phyloP scores from a whole-genome alignment of 2,797 vertebrate species.

The Synanceia verrucosa region DNA sequence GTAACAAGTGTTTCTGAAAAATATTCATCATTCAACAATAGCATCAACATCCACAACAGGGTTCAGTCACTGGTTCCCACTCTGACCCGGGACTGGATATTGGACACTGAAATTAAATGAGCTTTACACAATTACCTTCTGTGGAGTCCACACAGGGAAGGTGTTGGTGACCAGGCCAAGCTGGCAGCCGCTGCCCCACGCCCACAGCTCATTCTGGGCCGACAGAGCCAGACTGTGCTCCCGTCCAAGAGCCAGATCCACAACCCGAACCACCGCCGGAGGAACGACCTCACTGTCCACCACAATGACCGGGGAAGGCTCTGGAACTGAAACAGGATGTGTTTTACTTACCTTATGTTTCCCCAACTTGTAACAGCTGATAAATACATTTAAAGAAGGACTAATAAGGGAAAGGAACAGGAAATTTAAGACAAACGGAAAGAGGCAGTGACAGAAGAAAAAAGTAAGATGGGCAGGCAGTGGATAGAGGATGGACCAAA shows the following conservation, averaged over 20 bases:
- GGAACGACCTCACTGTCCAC: constrained; percentile 88
- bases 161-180: constrained; percentile 91
- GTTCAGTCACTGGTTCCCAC: not conserved
- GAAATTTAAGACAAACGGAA: not conserved
- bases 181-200: constrained; percentile 97
- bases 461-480: not conserved
- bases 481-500: not conserved
- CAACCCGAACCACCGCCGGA: constrained; percentile 81
- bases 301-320: constrained; percentile 85
- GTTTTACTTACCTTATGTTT: not conserved
- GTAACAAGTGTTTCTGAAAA: not conserved
- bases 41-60: not conserved
- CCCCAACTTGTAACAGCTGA: not conserved
- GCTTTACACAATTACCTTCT: constrained; percentile 77
- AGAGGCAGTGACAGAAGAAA: not conserved
- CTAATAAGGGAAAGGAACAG: not conserved
- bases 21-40: not conserved
- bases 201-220: constrained; percentile 92
- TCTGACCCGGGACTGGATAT: not conserved
- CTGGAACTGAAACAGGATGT: constrained; percentile 72
- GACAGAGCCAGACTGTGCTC: constrained; percentile 94
- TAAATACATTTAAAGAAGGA: not conserved
- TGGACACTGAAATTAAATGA: not conserved
- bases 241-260: constrained; percentile 92
- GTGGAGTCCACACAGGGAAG: constrained; percentile 92